Evolutionary conservation across 2,888 invertebrate species (phyloP).

Genomic region (Oligia latruncula): DNA sequence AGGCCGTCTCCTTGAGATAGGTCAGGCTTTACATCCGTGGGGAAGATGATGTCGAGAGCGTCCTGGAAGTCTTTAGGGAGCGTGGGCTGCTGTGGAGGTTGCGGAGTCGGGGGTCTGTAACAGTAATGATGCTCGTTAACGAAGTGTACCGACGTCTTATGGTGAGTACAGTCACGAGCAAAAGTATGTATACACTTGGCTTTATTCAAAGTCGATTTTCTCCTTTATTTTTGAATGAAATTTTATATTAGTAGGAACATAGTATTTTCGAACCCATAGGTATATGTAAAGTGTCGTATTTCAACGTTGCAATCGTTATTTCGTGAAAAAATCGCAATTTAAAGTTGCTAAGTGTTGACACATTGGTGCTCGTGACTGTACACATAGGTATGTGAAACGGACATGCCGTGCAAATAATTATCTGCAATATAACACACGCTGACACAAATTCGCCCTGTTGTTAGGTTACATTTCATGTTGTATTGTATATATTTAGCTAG

Average conservation of each 20-base stretch:
- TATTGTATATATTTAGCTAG: neutral
- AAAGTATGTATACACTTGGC: too few relatives aligned
- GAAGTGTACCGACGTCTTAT: neutral
- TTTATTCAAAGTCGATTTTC: too few relatives aligned
- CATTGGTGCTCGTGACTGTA: too few relatives aligned
- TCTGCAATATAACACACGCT: neutral
- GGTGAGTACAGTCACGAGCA: too few relatives aligned
- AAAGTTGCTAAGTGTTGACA: too few relatives aligned
- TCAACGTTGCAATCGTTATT: too few relatives aligned
- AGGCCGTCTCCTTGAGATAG: conserved; percentile 61
- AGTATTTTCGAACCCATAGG: too few relatives aligned
- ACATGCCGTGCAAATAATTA: neutral
- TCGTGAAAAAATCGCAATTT: too few relatives aligned
- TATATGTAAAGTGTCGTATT: too few relatives aligned
- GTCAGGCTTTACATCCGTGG: conserved; percentile 80
- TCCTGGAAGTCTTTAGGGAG: conserved; percentile 92
- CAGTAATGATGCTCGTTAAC: neutral
- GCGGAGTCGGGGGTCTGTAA: conserved; percentile 49
- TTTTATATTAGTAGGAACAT: too few relatives aligned
- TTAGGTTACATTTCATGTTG: neutral
- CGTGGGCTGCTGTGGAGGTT: conserved; percentile 67
- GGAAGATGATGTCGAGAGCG: conserved; percentile 92
- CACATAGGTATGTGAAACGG: neutral
- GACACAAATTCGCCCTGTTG: neutral
- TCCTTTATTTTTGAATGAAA: too few relatives aligned